These are phyloP conservation scores for Archips crataeganus DNA, from an alignment of 2,888 invertebrate species.

Conservation along the genomic window DNA sequence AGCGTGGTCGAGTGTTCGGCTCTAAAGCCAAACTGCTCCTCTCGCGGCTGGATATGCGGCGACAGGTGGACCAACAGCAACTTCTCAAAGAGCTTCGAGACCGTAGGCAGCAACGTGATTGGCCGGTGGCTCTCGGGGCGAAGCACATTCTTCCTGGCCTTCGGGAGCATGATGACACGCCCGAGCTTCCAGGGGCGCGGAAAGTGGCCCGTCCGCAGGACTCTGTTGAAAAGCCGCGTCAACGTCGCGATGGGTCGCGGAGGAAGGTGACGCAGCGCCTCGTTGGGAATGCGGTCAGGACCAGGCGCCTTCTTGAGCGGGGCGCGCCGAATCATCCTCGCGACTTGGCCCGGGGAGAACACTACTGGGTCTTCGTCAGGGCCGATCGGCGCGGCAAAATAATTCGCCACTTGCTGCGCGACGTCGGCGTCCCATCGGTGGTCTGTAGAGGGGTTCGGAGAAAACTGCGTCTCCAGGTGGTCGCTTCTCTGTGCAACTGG, in stretches of 20 bases:
- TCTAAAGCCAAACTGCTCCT: conserved; percentile 6
- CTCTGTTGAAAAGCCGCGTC: conserved; percentile 1
- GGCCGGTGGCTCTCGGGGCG: conserved; percentile 48
- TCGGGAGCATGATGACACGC: conserved; percentile 7
- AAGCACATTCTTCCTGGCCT: conserved; percentile 45
- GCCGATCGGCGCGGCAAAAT: not conserved
- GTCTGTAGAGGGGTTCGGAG: not conserved
- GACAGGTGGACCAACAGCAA: conserved; percentile 30
- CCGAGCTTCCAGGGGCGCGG: no score
- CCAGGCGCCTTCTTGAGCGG: not conserved
- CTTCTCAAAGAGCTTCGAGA: conserved; percentile 47
- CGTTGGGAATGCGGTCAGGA: not conserved
- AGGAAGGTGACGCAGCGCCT: conserved; percentile 2
- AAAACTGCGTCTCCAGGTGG: not conserved
- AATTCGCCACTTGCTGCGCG: not conserved
- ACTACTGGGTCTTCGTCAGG: not conserved
- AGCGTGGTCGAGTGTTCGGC: conserved; percentile 5
- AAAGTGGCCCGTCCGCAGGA: not conserved
- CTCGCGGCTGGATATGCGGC: not conserved
- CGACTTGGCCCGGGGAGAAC: not conserved
- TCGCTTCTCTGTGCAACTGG: no score
- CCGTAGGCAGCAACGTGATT: conserved; percentile 42
- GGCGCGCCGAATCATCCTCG: not conserved
- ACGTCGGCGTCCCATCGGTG: not conserved
- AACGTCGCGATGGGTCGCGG: not conserved